These are phyloP conservation scores for Thamnophis sirtalis DNA, from an alignment of 2,113 vertebrate species.

Conservation along the genomic window DNA sequence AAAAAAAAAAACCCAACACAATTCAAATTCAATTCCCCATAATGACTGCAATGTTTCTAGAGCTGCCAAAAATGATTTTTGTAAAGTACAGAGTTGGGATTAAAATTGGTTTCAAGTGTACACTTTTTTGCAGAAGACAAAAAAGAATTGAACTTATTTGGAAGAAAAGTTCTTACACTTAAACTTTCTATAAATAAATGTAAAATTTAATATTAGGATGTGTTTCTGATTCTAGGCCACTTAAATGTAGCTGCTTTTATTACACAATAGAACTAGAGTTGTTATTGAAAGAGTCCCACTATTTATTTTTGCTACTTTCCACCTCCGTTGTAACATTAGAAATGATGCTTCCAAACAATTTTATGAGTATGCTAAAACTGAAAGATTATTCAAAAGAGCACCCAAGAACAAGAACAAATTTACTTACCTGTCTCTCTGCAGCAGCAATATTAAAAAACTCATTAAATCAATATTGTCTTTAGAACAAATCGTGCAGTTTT, in stretches of 20 bases:
- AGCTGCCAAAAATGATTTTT: background rate
- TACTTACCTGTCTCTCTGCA: background rate
- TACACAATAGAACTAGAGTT: background rate
- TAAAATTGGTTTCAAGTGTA: background rate
- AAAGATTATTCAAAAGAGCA: background rate
- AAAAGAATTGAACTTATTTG: background rate
- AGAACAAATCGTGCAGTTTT: background rate
- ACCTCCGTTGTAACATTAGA: background rate
- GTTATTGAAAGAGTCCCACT: background rate
- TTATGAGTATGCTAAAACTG: background rate
- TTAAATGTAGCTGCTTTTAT: background rate
- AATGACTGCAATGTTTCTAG: background rate
- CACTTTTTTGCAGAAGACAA: background rate
- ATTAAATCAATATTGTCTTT: background rate
- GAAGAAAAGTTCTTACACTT: background rate
- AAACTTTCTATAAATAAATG: background rate
- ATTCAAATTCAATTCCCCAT: background rate
- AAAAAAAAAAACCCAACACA: background rate
- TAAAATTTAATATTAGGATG: rapidly evolving
- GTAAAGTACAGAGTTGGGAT: background rate
- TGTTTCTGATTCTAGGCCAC: background rate
- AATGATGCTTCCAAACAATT: background rate
- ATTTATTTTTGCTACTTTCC: background rate
- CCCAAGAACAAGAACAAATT: background rate
- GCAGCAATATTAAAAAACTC: constrained; percentile 16